phyloP scores from a whole-genome alignment of 1,140 invertebrate genomes.

The Sinonovacula constricta region DNA sequence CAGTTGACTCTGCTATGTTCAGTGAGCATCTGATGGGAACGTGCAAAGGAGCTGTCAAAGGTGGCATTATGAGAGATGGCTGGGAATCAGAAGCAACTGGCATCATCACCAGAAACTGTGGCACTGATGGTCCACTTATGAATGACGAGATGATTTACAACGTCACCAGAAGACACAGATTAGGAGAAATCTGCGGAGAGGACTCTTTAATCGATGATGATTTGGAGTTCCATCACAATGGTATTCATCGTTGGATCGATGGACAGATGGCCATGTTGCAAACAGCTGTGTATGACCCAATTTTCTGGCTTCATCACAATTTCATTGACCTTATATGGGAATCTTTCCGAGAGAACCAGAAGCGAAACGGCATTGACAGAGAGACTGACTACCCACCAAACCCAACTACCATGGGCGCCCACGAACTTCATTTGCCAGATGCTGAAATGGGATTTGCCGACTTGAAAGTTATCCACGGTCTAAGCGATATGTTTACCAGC shows the following conservation, averaged over 20 bases:
- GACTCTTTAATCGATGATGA: constrained; percentile 55
- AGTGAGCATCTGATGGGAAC: constrained; percentile 75
- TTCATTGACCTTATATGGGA: constrained; percentile 77
- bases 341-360: constrained; percentile 66
- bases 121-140: constrained; percentile 47
- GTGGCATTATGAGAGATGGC: constrained; percentile 70
- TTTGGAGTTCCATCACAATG: constrained; percentile 70
- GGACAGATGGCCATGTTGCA: constrained; percentile 68
- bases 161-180: constrained; percentile 38
- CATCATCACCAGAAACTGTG: constrained; percentile 58
- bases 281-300: constrained; percentile 76
- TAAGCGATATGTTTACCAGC: constrained; percentile 56
- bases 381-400: constrained; percentile 57
- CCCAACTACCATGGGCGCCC: constrained; percentile 42
- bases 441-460: constrained; percentile 54
- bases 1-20: constrained; percentile 74
- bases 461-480: constrained; percentile 62
- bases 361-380: constrained; percentile 54
- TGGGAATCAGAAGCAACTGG: constrained; percentile 64
- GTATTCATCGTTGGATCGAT: constrained; percentile 68
- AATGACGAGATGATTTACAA: constrained; percentile 50
- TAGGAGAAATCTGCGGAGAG: constrained; percentile 49
- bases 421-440: constrained; percentile 47
- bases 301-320: constrained; percentile 78
- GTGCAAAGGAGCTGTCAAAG: constrained; percentile 68